A percentile compares a stretch with the other conserved stretches of the same genome.
Conservation (phyloP, 2,888 invertebrate species). For the Electrophaes corylata region DNA sequence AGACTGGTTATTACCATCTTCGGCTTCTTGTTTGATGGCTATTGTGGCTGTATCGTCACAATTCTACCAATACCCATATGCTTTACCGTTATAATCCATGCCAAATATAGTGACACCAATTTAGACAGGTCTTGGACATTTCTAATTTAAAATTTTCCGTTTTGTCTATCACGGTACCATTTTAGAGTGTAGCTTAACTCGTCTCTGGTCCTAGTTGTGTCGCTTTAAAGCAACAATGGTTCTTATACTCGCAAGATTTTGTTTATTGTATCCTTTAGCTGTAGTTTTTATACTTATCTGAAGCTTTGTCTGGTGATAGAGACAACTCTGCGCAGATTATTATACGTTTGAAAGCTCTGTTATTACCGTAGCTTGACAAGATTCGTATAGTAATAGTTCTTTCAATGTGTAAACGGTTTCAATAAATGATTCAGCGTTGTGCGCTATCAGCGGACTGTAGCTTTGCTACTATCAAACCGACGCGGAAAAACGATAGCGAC, state of each 20-base stretch:
- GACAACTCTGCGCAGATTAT: neutral
- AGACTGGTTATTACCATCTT: no score
- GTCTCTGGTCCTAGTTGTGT: slow-evolving; percentile 46
- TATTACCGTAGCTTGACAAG: neutral
- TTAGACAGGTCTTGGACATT: neutral
- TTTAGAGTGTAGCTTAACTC: slow-evolving; percentile 15
- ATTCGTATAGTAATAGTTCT: neutral
- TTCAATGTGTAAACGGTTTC: neutral
- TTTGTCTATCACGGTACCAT: slow-evolving; percentile 2
- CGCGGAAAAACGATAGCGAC: neutral
- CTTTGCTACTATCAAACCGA: slow-evolving; percentile 2
- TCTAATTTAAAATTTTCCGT: neutral
- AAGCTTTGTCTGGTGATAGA: slow-evolving; percentile 10
- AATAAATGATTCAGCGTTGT: neutral
- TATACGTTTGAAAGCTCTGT: neutral
- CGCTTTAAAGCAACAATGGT: slow-evolving; percentile 50
- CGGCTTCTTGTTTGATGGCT: no score
- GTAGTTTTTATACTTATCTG: slow-evolving; percentile 47
- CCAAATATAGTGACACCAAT: neutral
- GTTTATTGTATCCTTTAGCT: slow-evolving; percentile 60
- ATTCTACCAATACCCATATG: no score
- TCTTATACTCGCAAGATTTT: slow-evolving; percentile 65
- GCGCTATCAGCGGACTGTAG: neutral
- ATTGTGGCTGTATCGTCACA: no score
- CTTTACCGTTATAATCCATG: no score